phyloP scores from a whole-genome alignment of 2,888 invertebrate species.

The Xanthorhoe spadicearia region DNA sequence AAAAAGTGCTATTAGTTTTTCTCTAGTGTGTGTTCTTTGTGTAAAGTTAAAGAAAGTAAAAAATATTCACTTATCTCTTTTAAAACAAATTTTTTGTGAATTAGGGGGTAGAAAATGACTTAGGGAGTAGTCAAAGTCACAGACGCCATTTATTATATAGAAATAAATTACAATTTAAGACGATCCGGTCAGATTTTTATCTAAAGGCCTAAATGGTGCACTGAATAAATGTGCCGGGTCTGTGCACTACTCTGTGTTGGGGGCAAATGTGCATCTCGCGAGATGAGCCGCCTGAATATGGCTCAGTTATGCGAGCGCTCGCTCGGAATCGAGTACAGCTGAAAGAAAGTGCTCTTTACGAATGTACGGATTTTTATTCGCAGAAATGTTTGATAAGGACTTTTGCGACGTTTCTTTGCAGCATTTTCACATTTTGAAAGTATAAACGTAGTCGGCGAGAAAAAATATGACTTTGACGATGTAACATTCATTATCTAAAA shows the following conservation, averaged over 20 bases:
- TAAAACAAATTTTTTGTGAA: no score
- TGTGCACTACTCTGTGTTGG: constrained; percentile 17
- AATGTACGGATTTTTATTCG: constrained; percentile 22
- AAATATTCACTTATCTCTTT: no score
- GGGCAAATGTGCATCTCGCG: constrained; percentile 50
- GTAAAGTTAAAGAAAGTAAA: no score
- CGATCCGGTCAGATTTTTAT: no score
- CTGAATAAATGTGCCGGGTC: constrained; percentile 7
- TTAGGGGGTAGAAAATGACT: no score
- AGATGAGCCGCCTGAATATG: constrained; percentile 46
- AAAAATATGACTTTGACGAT: neutral
- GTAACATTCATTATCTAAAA: neutral
- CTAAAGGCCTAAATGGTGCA: no score
- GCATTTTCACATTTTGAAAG: neutral
- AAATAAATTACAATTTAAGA: no score
- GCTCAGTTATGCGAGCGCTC: constrained; percentile 38
- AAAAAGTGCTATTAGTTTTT: no score
- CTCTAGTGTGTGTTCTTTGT: no score
- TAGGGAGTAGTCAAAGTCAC: no score
- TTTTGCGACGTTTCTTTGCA: neutral
- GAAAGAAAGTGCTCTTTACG: constrained; percentile 29
- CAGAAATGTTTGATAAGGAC: constrained; percentile 24
- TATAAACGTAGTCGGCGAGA: neutral
- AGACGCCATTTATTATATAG: no score
- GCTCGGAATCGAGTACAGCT: constrained; percentile 31